Base-by-base conservation (phyloP, 23 tunicate species). In the Styela plicata region DNA sequence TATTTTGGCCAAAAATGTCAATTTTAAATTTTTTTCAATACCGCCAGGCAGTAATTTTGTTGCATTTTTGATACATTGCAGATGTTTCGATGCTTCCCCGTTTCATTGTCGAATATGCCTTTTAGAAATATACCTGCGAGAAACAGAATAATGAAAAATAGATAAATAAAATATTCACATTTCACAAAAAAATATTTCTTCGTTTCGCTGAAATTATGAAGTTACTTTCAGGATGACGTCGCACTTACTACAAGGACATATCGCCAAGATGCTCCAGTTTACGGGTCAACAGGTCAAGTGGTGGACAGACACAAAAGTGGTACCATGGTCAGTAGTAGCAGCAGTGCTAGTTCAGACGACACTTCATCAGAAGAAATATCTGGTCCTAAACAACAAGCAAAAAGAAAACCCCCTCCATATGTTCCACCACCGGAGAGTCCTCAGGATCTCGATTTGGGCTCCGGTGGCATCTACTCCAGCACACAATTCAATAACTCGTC, bases 201-300 rank as follows among this genome's bases (percentile, higher is more conserved):
- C n/a, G n/a, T n/a, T n/a, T n/a, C n/a, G n/a, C n/a, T n/a, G n/a
- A n/a, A n/a, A n/a, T n/a, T n/a, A n/a, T n/a, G n/a, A n/a, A n/a
- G n/a, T n/a, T n/a, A n/a, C n/a, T n/a, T n/a, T n/a, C n/a, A n/a
- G 71, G 71, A 67, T 29, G 81, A 76, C 66, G 7, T 44, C 2
- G 32, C 21, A 19, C 64, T 44, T 10, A 76, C 64, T 24, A 76
- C 67, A 18, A 52, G 53, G 18, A 76, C 81, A 5, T 76, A 76
- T 24, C 81, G 81, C 20, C 81, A 76, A 25, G 81, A 76, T 44
- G 81, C 66, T 0, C 67, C 81, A n/a, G 81, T 76, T 21, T 76
- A 76, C 65, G 81, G 81, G 10, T 76, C 81, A 24, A 76, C 81
- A 16, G 81, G 81, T 13, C 36, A 76, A 16, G 66, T 76, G 18